These are phyloP conservation scores for Dendrophyllia cribrosa DNA, from an alignment of 64 coral and sea anemone genomes.

Conservation along the genomic window DNA sequence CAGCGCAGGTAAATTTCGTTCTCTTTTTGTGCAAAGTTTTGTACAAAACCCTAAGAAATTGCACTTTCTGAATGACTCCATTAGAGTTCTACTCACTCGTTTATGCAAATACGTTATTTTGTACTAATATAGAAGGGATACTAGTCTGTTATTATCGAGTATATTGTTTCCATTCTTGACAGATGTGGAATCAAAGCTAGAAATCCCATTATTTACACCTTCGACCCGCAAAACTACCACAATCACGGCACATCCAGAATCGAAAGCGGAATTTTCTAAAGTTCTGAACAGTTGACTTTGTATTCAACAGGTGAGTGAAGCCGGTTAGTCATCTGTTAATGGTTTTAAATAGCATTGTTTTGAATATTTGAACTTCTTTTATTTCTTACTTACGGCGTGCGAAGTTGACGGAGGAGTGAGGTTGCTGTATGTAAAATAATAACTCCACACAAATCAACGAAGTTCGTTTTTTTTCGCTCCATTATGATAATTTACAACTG, in stretches of 20 bases:
- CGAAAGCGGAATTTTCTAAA: conserved; percentile 4
- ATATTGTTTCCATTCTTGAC: conserved; percentile 9
- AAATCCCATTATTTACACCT: neutral
- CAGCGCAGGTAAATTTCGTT: neutral
- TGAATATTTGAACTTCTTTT: neutral
- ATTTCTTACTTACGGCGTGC: neutral
- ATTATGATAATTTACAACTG: too few relatives aligned
- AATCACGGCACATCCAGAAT: neutral
- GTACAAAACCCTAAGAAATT: neutral
- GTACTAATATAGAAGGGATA: neutral
- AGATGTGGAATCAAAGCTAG: conserved; percentile 16
- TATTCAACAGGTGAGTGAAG: neutral
- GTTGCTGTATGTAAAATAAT: too few relatives aligned
- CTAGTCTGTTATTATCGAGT: neutral
- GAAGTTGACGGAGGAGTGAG: neutral
- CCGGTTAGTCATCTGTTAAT: neutral
- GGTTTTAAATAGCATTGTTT: neutral
- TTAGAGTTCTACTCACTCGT: neutral
- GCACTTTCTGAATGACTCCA: neutral
- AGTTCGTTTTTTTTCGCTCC: too few relatives aligned
- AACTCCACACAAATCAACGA: too few relatives aligned
- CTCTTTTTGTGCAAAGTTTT: neutral
- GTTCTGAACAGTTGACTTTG: neutral
- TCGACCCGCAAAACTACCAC: neutral
- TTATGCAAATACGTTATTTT: neutral